phyloP scores from a whole-genome alignment of 2,888 invertebrate genomes.

The Cordilura impudica region DNA sequence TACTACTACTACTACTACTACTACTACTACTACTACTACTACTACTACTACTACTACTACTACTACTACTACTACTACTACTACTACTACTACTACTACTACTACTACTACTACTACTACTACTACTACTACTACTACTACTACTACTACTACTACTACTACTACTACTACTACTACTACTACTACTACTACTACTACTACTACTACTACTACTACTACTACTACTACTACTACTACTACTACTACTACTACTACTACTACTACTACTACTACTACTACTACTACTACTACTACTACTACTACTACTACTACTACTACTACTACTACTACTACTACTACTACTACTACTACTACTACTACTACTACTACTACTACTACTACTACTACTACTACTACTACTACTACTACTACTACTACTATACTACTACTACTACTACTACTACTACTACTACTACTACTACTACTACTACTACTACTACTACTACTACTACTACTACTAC shows the following conservation, averaged over 20 bases:
- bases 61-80: not conserved
- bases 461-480: not conserved
- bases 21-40: not conserved
- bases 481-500: not conserved
- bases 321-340: not conserved
- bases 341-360: not conserved
- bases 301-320: not conserved
- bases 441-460: not conserved
- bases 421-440: too few species aligned
- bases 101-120: not conserved
- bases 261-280: not conserved
- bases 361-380: not conserved
- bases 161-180: not conserved
- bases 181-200: not conserved
- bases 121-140: not conserved
- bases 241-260: not conserved
- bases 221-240: not conserved
- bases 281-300: not conserved
- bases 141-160: not conserved
- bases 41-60: not conserved
- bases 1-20: not conserved
- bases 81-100: not conserved
- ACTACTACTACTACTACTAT: not conserved
- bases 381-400: not conserved
- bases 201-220: not conserved